A percentile compares a stretch with the other conserved stretches of the same genome.
phyloP scores from a whole-genome alignment of 2,113 vertebrate species.

The Thomomys bottae region DNA sequence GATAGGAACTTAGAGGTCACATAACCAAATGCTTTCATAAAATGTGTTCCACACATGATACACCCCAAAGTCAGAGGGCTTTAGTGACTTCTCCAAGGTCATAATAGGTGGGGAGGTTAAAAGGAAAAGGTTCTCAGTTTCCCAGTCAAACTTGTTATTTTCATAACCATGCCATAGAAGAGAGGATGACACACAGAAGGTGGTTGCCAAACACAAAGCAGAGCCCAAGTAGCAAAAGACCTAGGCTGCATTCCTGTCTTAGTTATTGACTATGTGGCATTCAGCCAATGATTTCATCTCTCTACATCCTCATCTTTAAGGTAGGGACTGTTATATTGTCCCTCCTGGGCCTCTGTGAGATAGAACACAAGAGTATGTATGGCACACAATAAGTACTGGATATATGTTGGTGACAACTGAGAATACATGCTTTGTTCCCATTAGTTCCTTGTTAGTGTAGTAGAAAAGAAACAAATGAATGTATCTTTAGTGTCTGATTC shows the following conservation, averaged over 20 bases:
- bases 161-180: background rate
- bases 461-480: background rate
- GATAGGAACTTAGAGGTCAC: background rate
- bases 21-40: no score
- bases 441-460: background rate
- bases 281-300: background rate
- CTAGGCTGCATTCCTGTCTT: background rate
- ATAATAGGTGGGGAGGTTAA: background rate
- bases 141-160: background rate
- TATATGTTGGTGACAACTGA: background rate
- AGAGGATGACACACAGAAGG: fast-evolving
- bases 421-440: background rate
- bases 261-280: background rate
- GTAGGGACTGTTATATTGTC: no score
- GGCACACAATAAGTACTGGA: background rate
- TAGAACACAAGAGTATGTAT: fast-evolving
- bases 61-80: background rate
- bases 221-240: background rate
- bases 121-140: background rate
- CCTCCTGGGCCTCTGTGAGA: background rate
- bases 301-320: background rate
- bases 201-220: background rate
- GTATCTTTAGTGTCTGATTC: background rate
- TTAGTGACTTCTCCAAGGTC: background rate
- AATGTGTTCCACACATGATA: background rate